Conservation (phyloP, 1,140 invertebrate species). For the Oryzaephilus surinamensis region DNA sequence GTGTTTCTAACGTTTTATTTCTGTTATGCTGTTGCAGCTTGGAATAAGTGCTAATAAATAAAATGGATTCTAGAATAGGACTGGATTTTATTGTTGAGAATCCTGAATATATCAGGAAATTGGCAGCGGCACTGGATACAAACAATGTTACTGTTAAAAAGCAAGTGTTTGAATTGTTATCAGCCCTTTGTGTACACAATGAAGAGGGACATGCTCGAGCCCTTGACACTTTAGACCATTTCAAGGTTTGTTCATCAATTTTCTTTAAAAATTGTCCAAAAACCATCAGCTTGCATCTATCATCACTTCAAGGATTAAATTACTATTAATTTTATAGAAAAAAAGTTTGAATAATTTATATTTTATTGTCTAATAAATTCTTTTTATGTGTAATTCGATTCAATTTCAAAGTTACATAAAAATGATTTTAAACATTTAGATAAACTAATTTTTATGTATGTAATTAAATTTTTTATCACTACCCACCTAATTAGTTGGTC, state of each 20-base stretch:
- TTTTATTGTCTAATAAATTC: no score
- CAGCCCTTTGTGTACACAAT: slow-evolving; percentile 82
- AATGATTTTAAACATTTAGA: no score
- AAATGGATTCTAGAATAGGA: slow-evolving; percentile 80
- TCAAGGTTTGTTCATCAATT: slow-evolving; percentile 52
- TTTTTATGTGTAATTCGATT: no score
- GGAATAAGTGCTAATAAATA: slow-evolving; percentile 19
- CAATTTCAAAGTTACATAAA: no score
- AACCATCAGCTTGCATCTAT: slow-evolving; percentile 4
- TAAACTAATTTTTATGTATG: no score
- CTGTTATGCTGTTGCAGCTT: slow-evolving; percentile 16
- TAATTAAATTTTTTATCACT: no score
- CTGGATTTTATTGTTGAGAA: slow-evolving; percentile 91
- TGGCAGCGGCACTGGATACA: slow-evolving; percentile 79
- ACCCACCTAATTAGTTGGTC: no score
- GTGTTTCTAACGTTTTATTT: no score
- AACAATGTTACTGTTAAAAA: slow-evolving; percentile 79
- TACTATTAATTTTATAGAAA: no score
- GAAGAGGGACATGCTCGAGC: slow-evolving; percentile 73
- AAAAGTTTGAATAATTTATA: no score
- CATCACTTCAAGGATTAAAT: no score
- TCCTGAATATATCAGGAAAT: slow-evolving; percentile 81
- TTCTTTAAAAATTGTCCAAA: slow-evolving; percentile 4
- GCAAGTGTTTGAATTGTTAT: slow-evolving; percentile 83
- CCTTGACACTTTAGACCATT: slow-evolving; percentile 77